A percentile compares a stretch with the other conserved stretches of the same genome.
These are phyloP conservation scores for Pogonomyrmex californicus DNA, from an alignment of 1,140 invertebrate species.

Conservation along the genomic window DNA sequence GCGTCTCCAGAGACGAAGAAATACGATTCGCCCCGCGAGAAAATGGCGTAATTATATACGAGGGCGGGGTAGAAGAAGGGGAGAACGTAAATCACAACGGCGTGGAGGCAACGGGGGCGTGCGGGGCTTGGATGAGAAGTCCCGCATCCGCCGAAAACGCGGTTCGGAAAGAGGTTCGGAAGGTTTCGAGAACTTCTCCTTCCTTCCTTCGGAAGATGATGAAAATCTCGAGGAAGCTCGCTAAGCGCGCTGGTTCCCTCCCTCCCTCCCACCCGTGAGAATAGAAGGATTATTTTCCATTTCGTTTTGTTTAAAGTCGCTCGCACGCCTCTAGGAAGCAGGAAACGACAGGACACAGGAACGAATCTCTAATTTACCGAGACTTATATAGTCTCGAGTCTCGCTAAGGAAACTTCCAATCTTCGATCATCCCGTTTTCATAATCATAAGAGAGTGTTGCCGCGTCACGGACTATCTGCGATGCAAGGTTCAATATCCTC, in stretches of 20 bases:
- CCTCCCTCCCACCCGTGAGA: neutral
- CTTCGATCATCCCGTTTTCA: slow-evolving; percentile 27
- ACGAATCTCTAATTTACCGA: slow-evolving; percentile 10
- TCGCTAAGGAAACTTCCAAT: neutral
- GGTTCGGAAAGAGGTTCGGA: slow-evolving; percentile 20
- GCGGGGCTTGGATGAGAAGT: slow-evolving; percentile 13
- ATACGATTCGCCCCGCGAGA: slow-evolving; percentile 74
- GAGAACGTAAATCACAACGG: slow-evolving; percentile 72
- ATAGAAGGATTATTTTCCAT: neutral
- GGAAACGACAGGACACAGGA: slow-evolving; percentile 30
- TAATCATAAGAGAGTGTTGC: slow-evolving; percentile 27
- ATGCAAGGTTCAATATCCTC: slow-evolving; percentile 57
- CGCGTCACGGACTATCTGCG: slow-evolving; percentile 49
- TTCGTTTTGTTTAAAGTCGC: slow-evolving; percentile 18
- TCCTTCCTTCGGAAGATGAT: neutral
- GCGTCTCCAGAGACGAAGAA: slow-evolving; percentile 75
- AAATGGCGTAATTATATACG: slow-evolving; percentile 78
- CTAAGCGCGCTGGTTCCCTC: slow-evolving; percentile 16
- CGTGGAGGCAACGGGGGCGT: slow-evolving; percentile 32
- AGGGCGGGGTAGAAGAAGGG: slow-evolving; percentile 60
- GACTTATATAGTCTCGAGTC: neutral
- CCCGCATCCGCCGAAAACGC: slow-evolving; percentile 30
- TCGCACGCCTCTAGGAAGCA: neutral
- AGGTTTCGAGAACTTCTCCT: slow-evolving; percentile 2
- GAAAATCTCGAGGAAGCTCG: neutral